Conservation (phyloP, 2,113 vertebrate genomes). For the Typhlomys cinereus region DNA sequence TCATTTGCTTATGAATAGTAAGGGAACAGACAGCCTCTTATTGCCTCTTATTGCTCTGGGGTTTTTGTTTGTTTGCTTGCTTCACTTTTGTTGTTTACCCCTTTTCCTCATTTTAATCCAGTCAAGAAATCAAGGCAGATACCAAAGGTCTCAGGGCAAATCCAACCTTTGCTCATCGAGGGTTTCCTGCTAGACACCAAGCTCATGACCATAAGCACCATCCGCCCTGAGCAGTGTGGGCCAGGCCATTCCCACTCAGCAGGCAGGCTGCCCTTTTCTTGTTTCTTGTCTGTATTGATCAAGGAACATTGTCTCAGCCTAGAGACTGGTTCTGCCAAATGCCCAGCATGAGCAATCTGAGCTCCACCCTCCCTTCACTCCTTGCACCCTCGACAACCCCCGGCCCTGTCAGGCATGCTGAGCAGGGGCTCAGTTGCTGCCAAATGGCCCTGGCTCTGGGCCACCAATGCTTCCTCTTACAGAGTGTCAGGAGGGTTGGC, state of each 20-base stretch:
- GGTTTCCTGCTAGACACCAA: not conserved
- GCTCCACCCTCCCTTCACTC: conserved; percentile 50
- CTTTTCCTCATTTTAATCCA: not conserved
- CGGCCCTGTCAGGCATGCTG: conserved; percentile 74
- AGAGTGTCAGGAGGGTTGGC: not conserved
- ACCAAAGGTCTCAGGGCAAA: not conserved
- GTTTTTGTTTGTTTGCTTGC: not conserved
- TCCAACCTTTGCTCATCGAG: not conserved
- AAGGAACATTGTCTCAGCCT: not conserved
- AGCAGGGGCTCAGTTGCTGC: conserved; percentile 47
- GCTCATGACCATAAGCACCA: not conserved
- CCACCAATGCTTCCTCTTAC: conserved; percentile 55
- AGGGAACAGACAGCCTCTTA: not conserved
- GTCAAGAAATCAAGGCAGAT: not conserved
- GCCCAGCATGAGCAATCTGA: conserved; percentile 63
- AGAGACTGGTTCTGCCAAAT: conserved; percentile 55
- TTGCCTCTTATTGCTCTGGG: not conserved
- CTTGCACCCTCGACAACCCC: conserved; percentile 43
- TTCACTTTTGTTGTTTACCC: not conserved
- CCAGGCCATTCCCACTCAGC: not conserved
- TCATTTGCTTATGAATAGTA: not conserved
- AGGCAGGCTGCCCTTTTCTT: not conserved
- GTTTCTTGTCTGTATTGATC: not conserved
- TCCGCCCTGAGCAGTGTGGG: not conserved
- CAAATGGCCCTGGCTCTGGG: conserved; percentile 70